These are phyloP conservation scores for Bubalus kerabau DNA, from an alignment of 2,113 vertebrate genomes.

Conservation along the genomic window DNA sequence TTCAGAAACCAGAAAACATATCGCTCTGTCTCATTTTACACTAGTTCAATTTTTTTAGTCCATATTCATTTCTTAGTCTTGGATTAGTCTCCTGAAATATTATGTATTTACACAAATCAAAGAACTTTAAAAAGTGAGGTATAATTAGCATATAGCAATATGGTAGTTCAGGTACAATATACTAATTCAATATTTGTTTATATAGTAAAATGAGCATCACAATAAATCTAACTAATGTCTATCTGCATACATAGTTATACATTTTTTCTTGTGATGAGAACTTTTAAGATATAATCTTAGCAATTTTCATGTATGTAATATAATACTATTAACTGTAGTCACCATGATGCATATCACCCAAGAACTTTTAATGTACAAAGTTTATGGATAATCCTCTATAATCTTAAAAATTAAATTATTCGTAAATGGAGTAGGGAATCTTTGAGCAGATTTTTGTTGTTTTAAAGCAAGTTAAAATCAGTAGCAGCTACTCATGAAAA, in stretches of 20 bases:
- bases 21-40: not conserved
- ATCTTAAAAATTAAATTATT: conserved; percentile 4
- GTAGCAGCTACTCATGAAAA: not conserved
- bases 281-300: not conserved
- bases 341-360: not conserved
- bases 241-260: not conserved
- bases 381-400: not conserved
- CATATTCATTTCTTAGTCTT: not conserved
- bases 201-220: not conserved
- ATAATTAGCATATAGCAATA: not conserved
- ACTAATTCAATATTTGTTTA: not conserved
- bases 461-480: conserved; percentile 6
- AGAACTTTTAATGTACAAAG: conserved; percentile 9
- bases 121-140: not conserved
- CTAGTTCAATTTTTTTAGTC: not conserved
- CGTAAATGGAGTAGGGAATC: not conserved
- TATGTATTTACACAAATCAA: not conserved
- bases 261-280: not conserved
- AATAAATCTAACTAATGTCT: not conserved
- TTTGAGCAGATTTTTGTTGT: not conserved
- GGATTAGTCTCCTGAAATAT: not conserved
- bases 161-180: not conserved
- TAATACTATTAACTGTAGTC: not conserved
- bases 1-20: not conserved
- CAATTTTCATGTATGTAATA: not conserved